phyloP scores from a whole-genome alignment of 1,140 invertebrate genomes.

The Hypsibius dujardini region DNA sequence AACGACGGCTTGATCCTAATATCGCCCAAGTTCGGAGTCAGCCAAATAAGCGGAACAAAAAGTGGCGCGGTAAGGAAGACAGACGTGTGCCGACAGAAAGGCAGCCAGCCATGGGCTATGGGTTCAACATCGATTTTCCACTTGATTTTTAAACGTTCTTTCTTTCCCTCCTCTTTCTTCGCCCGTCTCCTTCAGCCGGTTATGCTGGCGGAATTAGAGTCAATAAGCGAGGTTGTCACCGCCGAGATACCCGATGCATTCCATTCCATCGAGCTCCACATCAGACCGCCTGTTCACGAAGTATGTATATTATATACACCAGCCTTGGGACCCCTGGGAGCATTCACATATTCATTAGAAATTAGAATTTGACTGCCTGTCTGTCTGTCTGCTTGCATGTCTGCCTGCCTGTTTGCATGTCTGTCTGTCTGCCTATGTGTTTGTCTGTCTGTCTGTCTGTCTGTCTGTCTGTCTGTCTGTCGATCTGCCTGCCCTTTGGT shows the following conservation, averaged over 20 bases:
- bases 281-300: background rate
- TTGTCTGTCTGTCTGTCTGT: too few relatives aligned
- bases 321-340: too few relatives aligned
- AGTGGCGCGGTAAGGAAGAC: conserved; percentile 55
- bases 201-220: conserved; percentile 15
- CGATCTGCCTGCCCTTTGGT: too few relatives aligned
- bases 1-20: conserved; percentile 44
- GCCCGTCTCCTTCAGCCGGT: background rate
- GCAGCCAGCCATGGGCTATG: background rate
- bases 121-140: background rate
- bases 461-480: too few relatives aligned
- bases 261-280: conserved; percentile 15
- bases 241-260: conserved; percentile 15
- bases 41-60: conserved; percentile 57
- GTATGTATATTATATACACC: background rate
- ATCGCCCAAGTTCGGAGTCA: conserved; percentile 64
- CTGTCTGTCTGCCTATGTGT: too few relatives aligned
- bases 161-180: background rate
- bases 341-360: too few relatives aligned
- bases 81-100: background rate
- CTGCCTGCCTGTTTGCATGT: too few relatives aligned
- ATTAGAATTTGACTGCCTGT: too few relatives aligned
- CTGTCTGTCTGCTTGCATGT: too few relatives aligned
- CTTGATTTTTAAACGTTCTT: background rate
- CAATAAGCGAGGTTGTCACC: conserved; percentile 10